Evolutionary conservation across 92 coral and sea anemone species (phyloP).

Genomic region (Galaxea fascicularis): DNA sequence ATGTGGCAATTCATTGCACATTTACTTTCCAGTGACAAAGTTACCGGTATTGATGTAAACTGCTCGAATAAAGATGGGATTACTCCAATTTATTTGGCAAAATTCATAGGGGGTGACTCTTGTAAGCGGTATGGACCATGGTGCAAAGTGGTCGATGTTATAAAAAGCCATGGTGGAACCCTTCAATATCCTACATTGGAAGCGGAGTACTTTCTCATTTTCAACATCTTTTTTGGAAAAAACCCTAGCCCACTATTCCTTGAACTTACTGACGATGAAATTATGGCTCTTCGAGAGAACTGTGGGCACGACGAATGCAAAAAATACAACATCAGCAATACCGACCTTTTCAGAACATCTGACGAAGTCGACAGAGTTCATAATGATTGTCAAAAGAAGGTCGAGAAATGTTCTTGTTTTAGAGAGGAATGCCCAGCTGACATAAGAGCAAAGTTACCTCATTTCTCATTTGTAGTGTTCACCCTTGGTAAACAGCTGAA

Average conservation of each 20-base stretch:
- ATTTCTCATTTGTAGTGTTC: slow-evolving; percentile 13
- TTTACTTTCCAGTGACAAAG: slow-evolving; percentile 7
- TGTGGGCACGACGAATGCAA: background rate
- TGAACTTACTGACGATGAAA: slow-evolving; percentile 18
- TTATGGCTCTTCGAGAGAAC: background rate
- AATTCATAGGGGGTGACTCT: slow-evolving; percentile 26
- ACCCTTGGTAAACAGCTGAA: background rate
- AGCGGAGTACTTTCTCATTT: slow-evolving; percentile 59
- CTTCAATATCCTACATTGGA: slow-evolving; percentile 53
- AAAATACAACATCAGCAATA: background rate
- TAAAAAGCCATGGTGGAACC: slow-evolving; percentile 32
- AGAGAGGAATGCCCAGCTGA: background rate
- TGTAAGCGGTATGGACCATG: slow-evolving; percentile 48
- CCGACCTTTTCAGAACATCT: background rate
- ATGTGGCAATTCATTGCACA: slow-evolving; percentile 50
- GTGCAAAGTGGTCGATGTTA: slow-evolving; percentile 55
- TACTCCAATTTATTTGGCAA: slow-evolving; percentile 73
- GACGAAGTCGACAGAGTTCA: background rate
- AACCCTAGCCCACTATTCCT: slow-evolving; percentile 2
- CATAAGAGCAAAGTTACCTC: background rate
- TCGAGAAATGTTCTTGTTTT: background rate
- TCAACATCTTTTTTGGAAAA: slow-evolving; percentile 21
- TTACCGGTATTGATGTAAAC: slow-evolving; percentile 49
- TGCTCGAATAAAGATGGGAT: slow-evolving; percentile 73
- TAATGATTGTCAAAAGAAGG: background rate